Base-by-base conservation (phyloP, 2,888 invertebrate genomes). In the Pycnomerus fuliginosus region DNA sequence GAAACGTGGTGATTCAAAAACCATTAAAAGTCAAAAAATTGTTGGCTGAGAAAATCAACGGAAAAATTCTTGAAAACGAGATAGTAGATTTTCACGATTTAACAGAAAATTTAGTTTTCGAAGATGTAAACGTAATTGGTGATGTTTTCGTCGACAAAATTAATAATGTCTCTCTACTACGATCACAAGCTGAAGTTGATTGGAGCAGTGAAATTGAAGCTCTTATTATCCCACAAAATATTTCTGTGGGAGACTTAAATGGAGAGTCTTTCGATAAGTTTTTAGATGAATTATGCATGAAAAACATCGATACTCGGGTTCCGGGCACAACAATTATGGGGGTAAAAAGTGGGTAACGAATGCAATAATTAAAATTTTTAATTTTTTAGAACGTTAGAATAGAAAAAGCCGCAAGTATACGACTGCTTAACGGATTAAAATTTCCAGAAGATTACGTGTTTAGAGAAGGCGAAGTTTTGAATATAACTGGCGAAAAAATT, bases 401-500 rank as follows among this genome's bases (percentile, higher is more conserved):
- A 3, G 65, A 69, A 39, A 56, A 66, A 20, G 42, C 60, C 12
- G 51, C 74, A 10, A 44, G 60, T 1, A 58, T 74, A 12, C 12
- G 55, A 65, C 11, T 57, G 53, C 25, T 82, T 4, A 81, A 82
- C 55, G 59, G 60, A 14, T 52, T 80, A 1, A 55, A 58, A 32
- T 83, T 78, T 60, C 81, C 80, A 0, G 64, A 70, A 5, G 76
- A 76, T 17, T 82, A 72, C 48, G 58, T 81, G 2, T 62, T 73
- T 45, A 61, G 62, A 1, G 67, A 70, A 50, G 57, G 58, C 3
- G 30, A 53, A 7, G 53, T 59, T 2, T 64, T 69, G 12, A 56
- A 65, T 2, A 68, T 82, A n/a, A 62, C 65, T 3, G 77, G 74
- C 28, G 3, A 3, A 10, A 60, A 58, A 23, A 29, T 17, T 31